Evolutionary conservation across 1,140 invertebrate species (phyloP), one percentile per base, ranked within the genome.

Genomic region (Tetragnatha versicolor): DNA sequence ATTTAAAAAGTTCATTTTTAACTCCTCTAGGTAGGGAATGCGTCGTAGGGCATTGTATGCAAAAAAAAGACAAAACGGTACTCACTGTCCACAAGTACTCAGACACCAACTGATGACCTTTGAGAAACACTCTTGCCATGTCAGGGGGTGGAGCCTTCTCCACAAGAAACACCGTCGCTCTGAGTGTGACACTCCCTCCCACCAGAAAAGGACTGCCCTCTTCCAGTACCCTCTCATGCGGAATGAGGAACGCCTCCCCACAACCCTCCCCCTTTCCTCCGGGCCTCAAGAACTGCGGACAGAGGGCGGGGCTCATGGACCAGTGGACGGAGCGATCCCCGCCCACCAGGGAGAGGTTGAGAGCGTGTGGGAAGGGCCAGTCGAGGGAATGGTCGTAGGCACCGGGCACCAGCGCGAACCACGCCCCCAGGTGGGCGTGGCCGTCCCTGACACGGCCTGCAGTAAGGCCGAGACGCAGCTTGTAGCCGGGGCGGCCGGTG

Each of bases 341-440:
- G n/a, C 72, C 55, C 9, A 82, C 20, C 9, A 81, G 25, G 10
- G 77, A 75, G 1, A 82, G 31, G 33, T 79, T 65, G 17, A 80
- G 20, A 0, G 61, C 60, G 22, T 61, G 72, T 17, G 80, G 79
- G 25, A 78, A 82, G 3, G 82, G 82, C 80, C 80, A 82, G 47
- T 80, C 73, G 3, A 81, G n/a, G 1, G 29, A 31, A 6, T 72
- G 31, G 20, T 82, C 82, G 49, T 73, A 80, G 1, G 72, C 35
- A n/a, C 82, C 80, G 9, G 79, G 47, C 1, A 81, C 61, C 1
- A 82, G 33, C 1, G 68, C 22, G 37, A 82, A 80, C 65, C 79
- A 82, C 2, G 80, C 49, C 2, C 82, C 82, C n/a, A 81, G 10
- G 53, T 81, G 80, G 5, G 42, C 22, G 3, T 65, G 27, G 12